Base-by-base conservation (phyloP, 1,140 invertebrate species). In the Zeugodacus cucurbitae region DNA sequence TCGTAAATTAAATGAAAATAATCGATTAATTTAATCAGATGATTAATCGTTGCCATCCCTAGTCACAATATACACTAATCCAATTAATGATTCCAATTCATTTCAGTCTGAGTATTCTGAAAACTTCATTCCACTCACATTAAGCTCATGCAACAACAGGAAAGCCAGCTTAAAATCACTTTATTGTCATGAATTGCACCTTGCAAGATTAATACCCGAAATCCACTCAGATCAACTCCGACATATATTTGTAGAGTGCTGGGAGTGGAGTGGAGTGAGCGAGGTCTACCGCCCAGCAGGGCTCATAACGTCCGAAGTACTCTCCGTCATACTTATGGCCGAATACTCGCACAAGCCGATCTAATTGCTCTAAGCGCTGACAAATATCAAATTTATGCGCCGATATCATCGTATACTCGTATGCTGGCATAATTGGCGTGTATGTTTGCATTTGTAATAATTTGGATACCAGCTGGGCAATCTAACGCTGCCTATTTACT, bases 351-450 rank as follows among this genome's bases (percentile, higher is more conserved):
- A 17, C 74, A 54, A 41, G 26, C 8, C 44, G 41, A 29, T 26
- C 41, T 54, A 82, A 82, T 82, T 82, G 74, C 74, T 82, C 34
- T 82, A 82, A 82, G 74, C 74, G 44, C 74, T 82, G 41, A 54
- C 41, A 82, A 82, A 82, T 82, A 48, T 34, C 37, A 82, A 82
- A 82, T 82, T 82, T 82, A 82, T 82, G 41, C 29, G 37, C n/a
- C 74, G 22, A 82, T 44, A 54, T 82, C 11, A 29, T 0, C n/a
- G 20, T 54, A 82, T 26, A 48, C 22, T 70, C 37, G 32, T 70
- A 5, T 29, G 67, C 34, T 37, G n/a, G n/a, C n/a, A n/a, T n/a
- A n/a, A n/a, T n/a, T n/a, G 0, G 37, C 48, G n/a, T 78, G 22
- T 78, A 41, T 29, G 17, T 32, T 34, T 48, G 74, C 17, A 48